Percentiles rank a stretch among this genome's conserved stretches.
These are phyloP conservation scores for Onychorhynchus coronatus DNA, from an alignment of 2,113 vertebrate genomes.

Conservation along the genomic window DNA sequence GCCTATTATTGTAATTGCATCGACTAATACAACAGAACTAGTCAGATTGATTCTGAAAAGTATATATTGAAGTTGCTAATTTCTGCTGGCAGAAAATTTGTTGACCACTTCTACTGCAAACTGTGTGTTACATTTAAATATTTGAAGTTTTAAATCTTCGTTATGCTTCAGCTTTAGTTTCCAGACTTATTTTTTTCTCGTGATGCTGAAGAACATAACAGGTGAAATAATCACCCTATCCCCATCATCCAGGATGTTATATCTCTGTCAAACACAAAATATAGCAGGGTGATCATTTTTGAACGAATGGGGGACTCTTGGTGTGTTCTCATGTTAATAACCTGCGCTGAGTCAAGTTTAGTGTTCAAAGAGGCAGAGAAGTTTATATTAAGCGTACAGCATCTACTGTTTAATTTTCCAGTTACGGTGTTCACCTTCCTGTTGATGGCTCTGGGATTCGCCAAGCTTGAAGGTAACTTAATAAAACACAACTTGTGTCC, in stretches of 20 bases:
- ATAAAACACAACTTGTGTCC: neutral
- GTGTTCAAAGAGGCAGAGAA: neutral
- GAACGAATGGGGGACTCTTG: neutral
- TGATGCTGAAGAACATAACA: neutral
- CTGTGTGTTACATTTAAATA: neutral
- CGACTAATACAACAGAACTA: neutral
- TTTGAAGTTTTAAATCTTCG: neutral
- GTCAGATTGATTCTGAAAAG: neutral
- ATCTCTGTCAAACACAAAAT: neutral
- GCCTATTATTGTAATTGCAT: conserved; percentile 14
- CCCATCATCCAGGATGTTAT: neutral
- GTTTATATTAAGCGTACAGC: neutral
- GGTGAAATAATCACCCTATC: neutral
- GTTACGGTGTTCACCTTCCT: neutral
- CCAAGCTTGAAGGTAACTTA: neutral
- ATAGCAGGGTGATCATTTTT: neutral
- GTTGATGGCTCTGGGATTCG: neutral
- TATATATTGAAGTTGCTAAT: neutral
- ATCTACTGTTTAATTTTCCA: neutral
- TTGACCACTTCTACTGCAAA: neutral
- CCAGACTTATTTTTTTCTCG: neutral
- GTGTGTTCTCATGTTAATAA: neutral
- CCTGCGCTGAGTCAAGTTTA: neutral
- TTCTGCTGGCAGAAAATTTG: neutral
- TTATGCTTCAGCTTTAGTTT: neutral